phyloP scores from a whole-genome alignment of 2,797 vertebrate species.

The Knipowitschia caucasica region DNA sequence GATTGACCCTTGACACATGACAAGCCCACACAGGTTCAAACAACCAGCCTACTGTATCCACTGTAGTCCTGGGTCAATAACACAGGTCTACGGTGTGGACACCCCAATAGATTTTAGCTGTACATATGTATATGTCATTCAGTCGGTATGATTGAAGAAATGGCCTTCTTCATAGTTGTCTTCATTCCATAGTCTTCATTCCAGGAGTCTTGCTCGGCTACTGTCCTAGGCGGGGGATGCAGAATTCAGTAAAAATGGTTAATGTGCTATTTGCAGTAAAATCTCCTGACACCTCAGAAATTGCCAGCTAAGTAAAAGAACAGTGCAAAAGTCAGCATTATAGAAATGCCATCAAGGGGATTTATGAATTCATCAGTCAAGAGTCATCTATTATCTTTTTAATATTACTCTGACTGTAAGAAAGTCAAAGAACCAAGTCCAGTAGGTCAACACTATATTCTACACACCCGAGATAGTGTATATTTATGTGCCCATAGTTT shows the following conservation, averaged over 20 bases:
- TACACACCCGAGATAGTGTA: too few relatives aligned
- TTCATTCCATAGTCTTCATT: neutral
- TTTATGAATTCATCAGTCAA: slow-evolving; percentile 45
- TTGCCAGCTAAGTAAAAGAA: slow-evolving; percentile 52
- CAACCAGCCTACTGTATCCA: too few relatives aligned
- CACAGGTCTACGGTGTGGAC: too few relatives aligned
- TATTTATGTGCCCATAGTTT: neutral
- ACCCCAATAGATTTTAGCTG: too few relatives aligned
- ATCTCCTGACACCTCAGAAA: slow-evolving; percentile 42
- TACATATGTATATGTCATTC: too few relatives aligned
- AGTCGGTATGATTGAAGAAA: neutral
- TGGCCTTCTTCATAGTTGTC: neutral
- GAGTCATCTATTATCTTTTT: slow-evolving; percentile 28
- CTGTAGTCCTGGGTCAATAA: too few relatives aligned
- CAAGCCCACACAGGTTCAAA: too few relatives aligned
- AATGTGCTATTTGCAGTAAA: slow-evolving; percentile 46
- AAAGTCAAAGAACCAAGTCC: slow-evolving; percentile 6
- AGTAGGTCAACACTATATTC: neutral
- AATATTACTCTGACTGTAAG: slow-evolving; percentile 13
- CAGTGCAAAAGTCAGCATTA: slow-evolving; percentile 50
- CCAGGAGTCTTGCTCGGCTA: neutral
- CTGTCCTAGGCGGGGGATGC: slow-evolving; percentile 3
- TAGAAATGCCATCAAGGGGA: slow-evolving; percentile 49
- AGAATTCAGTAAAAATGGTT: slow-evolving; percentile 25
- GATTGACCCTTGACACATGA: too few relatives aligned